Evolutionary conservation across 2,888 invertebrate genomes (phyloP).

Genomic region (Lottia scabra): DNA sequence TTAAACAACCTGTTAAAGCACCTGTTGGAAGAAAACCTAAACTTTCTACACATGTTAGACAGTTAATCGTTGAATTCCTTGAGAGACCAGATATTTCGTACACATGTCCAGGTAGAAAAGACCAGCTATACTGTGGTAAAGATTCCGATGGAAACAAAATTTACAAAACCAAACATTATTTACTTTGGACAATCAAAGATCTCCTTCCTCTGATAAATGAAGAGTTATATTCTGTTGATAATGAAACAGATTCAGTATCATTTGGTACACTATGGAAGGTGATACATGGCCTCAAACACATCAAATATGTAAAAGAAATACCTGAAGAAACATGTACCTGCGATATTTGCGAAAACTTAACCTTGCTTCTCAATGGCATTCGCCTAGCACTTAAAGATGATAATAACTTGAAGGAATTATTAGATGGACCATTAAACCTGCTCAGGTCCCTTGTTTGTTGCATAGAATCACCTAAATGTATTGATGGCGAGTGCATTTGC

Average conservation of each 20-base stretch:
- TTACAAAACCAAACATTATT: too few species aligned
- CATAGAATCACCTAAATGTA: not conserved
- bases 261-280: not conserved
- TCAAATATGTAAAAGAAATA: not conserved
- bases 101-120: not conserved
- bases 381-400: too few species aligned
- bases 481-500: not conserved
- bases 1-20: not conserved
- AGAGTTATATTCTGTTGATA: not conserved
- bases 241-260: not conserved
- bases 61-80: too few species aligned
- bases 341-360: not conserved
- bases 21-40: too few species aligned
- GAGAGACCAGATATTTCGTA: not conserved
- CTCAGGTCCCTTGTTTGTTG: too few species aligned
- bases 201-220: not conserved
- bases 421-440: not conserved
- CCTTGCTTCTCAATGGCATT: not conserved
- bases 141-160: not conserved
- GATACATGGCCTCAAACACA: not conserved
- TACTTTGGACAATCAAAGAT: not conserved
- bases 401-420: too few species aligned
- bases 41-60: too few species aligned
- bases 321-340: not conserved
- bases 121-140: not conserved